A percentile compares a stretch with the other conserved stretches of the same genome.
phyloP scores from a whole-genome alignment of 2,888 invertebrate genomes.

The Panzeria rudis region DNA sequence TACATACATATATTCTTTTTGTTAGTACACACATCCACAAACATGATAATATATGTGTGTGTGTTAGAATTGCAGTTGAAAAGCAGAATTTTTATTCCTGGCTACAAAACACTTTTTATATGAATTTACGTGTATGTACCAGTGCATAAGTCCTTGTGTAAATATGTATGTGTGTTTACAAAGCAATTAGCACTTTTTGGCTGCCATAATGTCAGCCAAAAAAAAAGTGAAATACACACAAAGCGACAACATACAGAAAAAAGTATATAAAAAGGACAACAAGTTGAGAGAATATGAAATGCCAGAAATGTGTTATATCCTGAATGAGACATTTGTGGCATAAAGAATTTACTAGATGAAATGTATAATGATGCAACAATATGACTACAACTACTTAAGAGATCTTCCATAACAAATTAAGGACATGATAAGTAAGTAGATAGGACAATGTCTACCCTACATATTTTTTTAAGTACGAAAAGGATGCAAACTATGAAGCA shows the following conservation, averaged over 20 bases:
- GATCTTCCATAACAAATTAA: constrained; percentile 24
- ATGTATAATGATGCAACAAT: constrained; percentile 62
- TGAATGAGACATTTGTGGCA: constrained; percentile 70
- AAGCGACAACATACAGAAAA: constrained; percentile 4
- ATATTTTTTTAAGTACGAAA: neutral
- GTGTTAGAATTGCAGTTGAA: neutral
- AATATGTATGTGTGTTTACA: constrained; percentile 32
- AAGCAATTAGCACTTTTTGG: constrained; percentile 72
- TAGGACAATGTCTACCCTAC: neutral
- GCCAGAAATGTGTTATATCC: constrained; percentile 70
- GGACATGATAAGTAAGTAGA: neutral
- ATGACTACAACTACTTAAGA: constrained; percentile 58
- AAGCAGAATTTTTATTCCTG: neutral
- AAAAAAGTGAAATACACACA: constrained; percentile 22
- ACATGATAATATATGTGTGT: neutral
- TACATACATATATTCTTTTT: constrained; percentile 11
- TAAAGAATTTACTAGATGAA: constrained; percentile 59
- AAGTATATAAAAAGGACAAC: constrained; percentile 31
- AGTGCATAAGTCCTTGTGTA: neutral
- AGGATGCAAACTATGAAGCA: too few relatives aligned
- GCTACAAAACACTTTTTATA: neutral
- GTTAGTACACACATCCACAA: neutral
- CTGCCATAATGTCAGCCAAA: constrained; percentile 68
- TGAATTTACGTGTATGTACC: neutral
- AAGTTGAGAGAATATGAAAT: constrained; percentile 54